These are phyloP conservation scores for Notodonta dromedarius DNA, from an alignment of 2,888 invertebrate genomes.

Conservation along the genomic window DNA sequence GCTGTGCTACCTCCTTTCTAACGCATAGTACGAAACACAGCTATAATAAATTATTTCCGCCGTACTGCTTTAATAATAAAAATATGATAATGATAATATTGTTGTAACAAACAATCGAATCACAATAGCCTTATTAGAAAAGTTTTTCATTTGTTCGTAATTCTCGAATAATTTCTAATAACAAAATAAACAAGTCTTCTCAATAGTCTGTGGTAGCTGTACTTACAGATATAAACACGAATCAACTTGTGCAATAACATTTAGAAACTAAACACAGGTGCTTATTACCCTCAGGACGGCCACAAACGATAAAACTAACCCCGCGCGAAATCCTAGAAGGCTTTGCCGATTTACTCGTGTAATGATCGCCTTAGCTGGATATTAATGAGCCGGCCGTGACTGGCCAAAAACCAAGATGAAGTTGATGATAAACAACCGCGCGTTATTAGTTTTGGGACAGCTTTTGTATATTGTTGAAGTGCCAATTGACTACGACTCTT, in stretches of 20 bases:
- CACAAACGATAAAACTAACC: slow-evolving; percentile 46
- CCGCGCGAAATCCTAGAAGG: slow-evolving; percentile 44
- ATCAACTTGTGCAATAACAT: slow-evolving; percentile 21
- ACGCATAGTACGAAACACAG: too few species aligned
- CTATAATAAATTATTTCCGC: too few species aligned
- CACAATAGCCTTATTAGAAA: not conserved
- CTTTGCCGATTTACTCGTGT: slow-evolving; percentile 48
- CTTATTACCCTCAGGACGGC: slow-evolving; percentile 41
- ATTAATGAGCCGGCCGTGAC: slow-evolving; percentile 60
- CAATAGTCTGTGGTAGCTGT: too few species aligned
- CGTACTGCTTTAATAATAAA: too few species aligned
- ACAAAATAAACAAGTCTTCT: too few species aligned
- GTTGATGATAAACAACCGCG: slow-evolving; percentile 14
- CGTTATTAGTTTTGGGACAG: slow-evolving; percentile 18
- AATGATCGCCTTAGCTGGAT: slow-evolving; percentile 47
- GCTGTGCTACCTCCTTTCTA: too few species aligned
- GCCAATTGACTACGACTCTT: not conserved
- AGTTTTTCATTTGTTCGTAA: not conserved
- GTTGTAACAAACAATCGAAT: too few species aligned
- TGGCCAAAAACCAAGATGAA: slow-evolving; percentile 18
- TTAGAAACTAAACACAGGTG: slow-evolving; percentile 27
- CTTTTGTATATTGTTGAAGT: not conserved
- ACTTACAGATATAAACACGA: too few species aligned
- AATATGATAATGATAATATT: too few species aligned
- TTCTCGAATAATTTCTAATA: too few species aligned